Conservation (phyloP, 2,797 vertebrate genomes). For the Phyllotis vaccarum region DNA sequence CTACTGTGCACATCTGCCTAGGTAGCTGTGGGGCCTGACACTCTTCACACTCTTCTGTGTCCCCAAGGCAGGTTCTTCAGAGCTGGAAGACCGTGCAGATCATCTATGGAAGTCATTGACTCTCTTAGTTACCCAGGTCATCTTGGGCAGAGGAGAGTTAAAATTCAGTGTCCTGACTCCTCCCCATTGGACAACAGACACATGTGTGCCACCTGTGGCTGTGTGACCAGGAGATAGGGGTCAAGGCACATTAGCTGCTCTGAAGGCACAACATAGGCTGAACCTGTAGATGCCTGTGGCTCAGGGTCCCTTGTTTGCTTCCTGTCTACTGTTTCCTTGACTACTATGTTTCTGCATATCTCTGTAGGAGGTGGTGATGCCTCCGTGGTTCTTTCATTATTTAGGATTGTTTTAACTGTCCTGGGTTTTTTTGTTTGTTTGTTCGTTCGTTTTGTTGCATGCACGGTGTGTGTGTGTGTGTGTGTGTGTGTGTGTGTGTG, state of each 20-base stretch:
- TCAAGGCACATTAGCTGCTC: neutral
- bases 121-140: neutral
- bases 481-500: neutral
- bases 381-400: neutral
- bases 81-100: neutral
- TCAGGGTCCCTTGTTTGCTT: neutral
- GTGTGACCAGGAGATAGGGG: neutral
- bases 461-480: neutral
- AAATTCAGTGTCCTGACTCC: neutral
- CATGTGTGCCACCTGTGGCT: neutral
- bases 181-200: no score
- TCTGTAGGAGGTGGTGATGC: neutral
- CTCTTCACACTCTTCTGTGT: neutral
- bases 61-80: neutral
- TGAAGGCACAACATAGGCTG: neutral
- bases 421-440: neutral
- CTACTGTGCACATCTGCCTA: accelerated
- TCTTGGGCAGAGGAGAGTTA: neutral
- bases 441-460: neutral
- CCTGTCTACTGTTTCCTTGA: no score
- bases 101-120: neutral
- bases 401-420: neutral
- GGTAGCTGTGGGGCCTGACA: no score
- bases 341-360: neutral
- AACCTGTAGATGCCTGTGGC: no score